Evolutionary conservation across 2,797 vertebrate species (phyloP).

Genomic region (Phataginus tricuspis): DNA sequence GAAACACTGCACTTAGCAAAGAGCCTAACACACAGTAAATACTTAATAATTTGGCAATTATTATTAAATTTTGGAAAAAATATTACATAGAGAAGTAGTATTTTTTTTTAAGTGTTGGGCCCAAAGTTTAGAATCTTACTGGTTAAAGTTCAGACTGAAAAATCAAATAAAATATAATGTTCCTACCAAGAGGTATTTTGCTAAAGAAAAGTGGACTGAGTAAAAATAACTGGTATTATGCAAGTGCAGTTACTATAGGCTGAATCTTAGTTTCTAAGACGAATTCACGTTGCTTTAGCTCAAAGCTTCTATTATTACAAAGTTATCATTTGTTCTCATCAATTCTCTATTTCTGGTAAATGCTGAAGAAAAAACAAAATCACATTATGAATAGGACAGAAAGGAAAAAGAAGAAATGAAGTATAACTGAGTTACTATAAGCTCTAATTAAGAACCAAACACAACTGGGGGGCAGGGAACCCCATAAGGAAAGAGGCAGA

Average conservation of each 20-base stretch:
- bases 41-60: conserved; percentile 26
- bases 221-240: conserved; percentile 24
- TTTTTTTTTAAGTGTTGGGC: not conserved
- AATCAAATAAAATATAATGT: not conserved
- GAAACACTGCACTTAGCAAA: conserved; percentile 5
- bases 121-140: not conserved
- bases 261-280: conserved; percentile 13
- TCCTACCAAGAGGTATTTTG: conserved; percentile 15
- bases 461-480: not conserved
- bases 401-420: not conserved
- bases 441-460: not conserved
- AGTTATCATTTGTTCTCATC: not conserved
- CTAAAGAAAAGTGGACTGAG: conserved; percentile 8
- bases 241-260: not conserved
- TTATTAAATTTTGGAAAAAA: conserved; percentile 38
- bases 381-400: not conserved
- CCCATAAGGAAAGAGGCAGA: not conserved
- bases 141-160: conserved; percentile 12
- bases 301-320: conserved; percentile 34
- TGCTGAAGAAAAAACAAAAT: not conserved
- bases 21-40: not conserved
- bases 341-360: conserved; percentile 43
- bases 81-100: not conserved
- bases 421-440: not conserved
- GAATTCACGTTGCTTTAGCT: not conserved